Evolutionary conservation across 2,113 vertebrate genomes (phyloP).

Genomic region (Pseudopipra pipra): DNA sequence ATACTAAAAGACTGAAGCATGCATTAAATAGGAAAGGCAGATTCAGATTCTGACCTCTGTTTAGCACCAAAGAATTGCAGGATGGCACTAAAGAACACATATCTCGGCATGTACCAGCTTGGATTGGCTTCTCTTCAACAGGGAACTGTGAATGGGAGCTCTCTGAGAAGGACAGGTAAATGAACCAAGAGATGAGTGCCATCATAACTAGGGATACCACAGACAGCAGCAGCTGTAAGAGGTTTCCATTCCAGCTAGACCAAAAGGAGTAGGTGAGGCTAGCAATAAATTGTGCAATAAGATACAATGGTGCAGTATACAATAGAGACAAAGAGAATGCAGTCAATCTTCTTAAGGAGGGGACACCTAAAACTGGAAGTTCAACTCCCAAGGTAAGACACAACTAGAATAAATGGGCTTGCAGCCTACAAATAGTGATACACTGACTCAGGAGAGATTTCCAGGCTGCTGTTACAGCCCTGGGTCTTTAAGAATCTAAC

Average conservation of each 20-base stretch:
- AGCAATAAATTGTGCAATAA: not conserved
- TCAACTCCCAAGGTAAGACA: not conserved
- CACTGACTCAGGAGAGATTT: not conserved
- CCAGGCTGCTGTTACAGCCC: not conserved
- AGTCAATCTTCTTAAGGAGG: not conserved
- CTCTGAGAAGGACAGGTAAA: not conserved
- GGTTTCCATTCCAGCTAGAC: not conserved
- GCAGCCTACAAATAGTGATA: not conserved
- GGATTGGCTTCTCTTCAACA: not conserved
- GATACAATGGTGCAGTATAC: not conserved
- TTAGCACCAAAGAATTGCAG: not conserved
- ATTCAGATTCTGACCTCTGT: not conserved
- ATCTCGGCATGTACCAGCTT: accelerated
- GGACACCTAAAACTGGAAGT: not conserved
- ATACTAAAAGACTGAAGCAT: not conserved
- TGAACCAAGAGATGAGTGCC: not conserved
- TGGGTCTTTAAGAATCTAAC: not conserved
- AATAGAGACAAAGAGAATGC: not conserved
- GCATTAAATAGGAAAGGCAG: not conserved
- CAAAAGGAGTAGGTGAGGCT: not conserved
- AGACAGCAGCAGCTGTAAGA: not conserved
- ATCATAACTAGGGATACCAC: not conserved
- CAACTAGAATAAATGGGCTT: not conserved
- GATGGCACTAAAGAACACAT: not conserved
- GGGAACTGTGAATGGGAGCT: not conserved